phyloP scores from a whole-genome alignment of 2,113 vertebrate genomes.

The Microcebus jonahi region DNA sequence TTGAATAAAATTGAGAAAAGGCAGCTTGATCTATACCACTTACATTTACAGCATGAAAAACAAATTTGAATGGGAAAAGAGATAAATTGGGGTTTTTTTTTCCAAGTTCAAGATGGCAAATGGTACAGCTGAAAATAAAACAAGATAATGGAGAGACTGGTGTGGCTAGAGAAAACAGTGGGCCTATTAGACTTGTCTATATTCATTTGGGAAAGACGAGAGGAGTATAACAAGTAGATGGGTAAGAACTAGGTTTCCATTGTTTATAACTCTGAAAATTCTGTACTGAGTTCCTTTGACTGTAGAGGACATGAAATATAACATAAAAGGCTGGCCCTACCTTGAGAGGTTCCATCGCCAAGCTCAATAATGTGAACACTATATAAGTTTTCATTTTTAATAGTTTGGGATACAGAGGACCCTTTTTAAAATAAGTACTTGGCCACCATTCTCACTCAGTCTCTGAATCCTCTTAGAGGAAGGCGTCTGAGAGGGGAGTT shows the following conservation, averaged over 20 bases:
- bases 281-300: neutral
- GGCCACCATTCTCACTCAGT: neutral
- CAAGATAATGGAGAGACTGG: neutral
- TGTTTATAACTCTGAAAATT: conserved; percentile 9
- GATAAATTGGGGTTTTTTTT: neutral
- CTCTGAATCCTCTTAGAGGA: neutral
- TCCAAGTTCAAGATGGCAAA: neutral
- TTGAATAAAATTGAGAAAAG: neutral
- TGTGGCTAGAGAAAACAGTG: neutral
- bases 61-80: neutral
- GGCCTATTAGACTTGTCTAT: neutral
- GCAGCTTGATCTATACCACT: neutral
- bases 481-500: neutral
- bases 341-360: neutral
- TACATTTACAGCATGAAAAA: neutral
- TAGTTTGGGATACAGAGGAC: neutral
- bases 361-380: neutral
- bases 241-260: neutral
- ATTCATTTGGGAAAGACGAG: neutral
- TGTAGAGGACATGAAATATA: neutral
- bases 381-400: neutral
- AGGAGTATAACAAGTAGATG: neutral
- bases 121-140: conserved; percentile 30
- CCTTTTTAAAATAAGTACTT: neutral
- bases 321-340: neutral